phyloP scores from a whole-genome alignment of 2,888 invertebrate species.

The Drosophila subsilvestris region DNA sequence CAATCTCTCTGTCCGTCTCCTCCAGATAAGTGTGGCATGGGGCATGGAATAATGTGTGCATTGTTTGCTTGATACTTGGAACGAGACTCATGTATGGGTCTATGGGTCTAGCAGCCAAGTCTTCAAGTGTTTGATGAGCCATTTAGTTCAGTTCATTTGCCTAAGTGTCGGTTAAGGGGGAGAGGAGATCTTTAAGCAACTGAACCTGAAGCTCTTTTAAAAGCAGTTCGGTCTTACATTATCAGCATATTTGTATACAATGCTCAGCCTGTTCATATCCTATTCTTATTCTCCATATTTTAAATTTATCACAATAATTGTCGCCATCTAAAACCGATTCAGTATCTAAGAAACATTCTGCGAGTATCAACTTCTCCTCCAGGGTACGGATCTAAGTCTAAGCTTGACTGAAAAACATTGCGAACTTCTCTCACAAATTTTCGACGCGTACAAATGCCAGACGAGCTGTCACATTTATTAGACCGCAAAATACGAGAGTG shows the following conservation, averaged over 20 bases:
- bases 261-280: too few relatives aligned
- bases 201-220: too few relatives aligned
- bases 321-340: too few relatives aligned
- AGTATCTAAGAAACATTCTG: too few relatives aligned
- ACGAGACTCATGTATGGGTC: neutral
- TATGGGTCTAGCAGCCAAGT: neutral
- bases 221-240: too few relatives aligned
- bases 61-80: neutral
- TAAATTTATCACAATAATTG: too few relatives aligned
- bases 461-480: conserved; percentile 8
- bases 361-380: too few relatives aligned
- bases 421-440: too few relatives aligned
- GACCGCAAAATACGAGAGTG: conserved; percentile 6
- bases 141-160: neutral
- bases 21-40: neutral
- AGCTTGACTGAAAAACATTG: too few relatives aligned
- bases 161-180: neutral
- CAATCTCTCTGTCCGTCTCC: conserved; percentile 5
- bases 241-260: too few relatives aligned
- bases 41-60: neutral
- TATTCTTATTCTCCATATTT: too few relatives aligned
- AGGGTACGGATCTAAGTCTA: too few relatives aligned
- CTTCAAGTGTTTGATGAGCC: neutral
- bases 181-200: neutral
- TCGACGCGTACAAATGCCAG: neutral